phyloP scores from a whole-genome alignment of 2,888 invertebrate genomes.

The Agrotis exclamationis region DNA sequence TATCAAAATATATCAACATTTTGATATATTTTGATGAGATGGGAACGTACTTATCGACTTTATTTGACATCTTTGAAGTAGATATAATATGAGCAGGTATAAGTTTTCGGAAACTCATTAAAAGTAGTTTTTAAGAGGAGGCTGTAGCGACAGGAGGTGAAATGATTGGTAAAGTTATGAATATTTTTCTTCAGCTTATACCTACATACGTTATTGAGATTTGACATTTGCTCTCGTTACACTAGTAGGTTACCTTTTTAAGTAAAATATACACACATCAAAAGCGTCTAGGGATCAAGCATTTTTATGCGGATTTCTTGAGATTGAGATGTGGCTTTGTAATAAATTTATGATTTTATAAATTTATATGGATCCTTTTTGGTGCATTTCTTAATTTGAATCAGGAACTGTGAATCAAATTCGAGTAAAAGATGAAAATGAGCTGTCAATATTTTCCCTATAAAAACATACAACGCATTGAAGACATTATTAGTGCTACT shows the following conservation, averaged over 20 bases:
- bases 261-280: too few species aligned
- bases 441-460: too few species aligned
- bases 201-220: not conserved
- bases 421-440: too few species aligned
- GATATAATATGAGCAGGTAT: constrained; percentile 21
- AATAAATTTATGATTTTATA: too few species aligned
- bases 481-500: too few species aligned
- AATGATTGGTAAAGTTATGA: constrained; percentile 42
- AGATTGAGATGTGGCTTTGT: too few species aligned
- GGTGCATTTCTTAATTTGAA: too few species aligned
- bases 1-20: not conserved
- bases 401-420: too few species aligned
- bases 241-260: not conserved
- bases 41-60: constrained; percentile 3
- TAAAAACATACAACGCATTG: too few species aligned
- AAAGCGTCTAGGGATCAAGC: too few species aligned
- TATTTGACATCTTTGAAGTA: constrained; percentile 23
- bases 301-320: too few species aligned
- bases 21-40: constrained; percentile 23
- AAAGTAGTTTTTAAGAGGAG: constrained; percentile 47
- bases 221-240: constrained; percentile 3
- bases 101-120: constrained; percentile 45
- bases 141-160: constrained; percentile 9
- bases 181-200: constrained; percentile 20
- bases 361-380: too few species aligned